Base-by-base conservation (phyloP, 2,797 vertebrate species). In the Microctenopoma stevenorrisi region DNA sequence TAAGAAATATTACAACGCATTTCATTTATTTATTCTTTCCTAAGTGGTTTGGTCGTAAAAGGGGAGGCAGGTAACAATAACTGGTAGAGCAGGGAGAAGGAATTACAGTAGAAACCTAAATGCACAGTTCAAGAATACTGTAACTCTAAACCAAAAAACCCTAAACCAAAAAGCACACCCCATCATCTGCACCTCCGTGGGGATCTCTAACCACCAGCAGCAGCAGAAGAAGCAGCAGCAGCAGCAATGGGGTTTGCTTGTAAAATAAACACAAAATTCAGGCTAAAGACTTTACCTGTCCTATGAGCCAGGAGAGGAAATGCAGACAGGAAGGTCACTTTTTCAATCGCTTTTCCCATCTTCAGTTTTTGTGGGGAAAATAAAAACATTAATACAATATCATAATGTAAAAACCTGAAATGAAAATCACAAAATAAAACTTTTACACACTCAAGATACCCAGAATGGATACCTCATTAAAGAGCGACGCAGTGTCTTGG, bases 241-340 rank as follows among this genome's bases (percentile, higher is more conserved):
- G 57, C 64, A 65, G 64, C 77, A 55, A 71, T 56, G 54, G 90
- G 89, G 78, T 82, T 59, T 67, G 46, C 90, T 91, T 55, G 68
- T 89, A 91, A 91, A 93, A 92, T 85, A 88, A 93, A 93, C 87
- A 92, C 73, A 80, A 86, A 82, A 79, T 61, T 74, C 72, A 68
- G 70, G 52, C 72, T 86, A 74, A 91, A 90, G 81, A 91, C 86
- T 93, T 92, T 91, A 90, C 90, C 91, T 93, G 87, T 76, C 82
- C 82, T 66, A 72, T 49, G 76, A 81, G 78, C 49, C 38, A 3
- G 61, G 64, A 81, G 59, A 77, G 69, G 37, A 82, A 89, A 85
- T 58, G n/a, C 69, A 74, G 64, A 26, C 60, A 79, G 82, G 77
- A 85, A 80, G 81, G 55, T 57, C 67, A 67, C 25, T 72, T 77